phyloP scores from a whole-genome alignment of 2,113 vertebrate species.

The Ophthalmolycus amberensis region DNA sequence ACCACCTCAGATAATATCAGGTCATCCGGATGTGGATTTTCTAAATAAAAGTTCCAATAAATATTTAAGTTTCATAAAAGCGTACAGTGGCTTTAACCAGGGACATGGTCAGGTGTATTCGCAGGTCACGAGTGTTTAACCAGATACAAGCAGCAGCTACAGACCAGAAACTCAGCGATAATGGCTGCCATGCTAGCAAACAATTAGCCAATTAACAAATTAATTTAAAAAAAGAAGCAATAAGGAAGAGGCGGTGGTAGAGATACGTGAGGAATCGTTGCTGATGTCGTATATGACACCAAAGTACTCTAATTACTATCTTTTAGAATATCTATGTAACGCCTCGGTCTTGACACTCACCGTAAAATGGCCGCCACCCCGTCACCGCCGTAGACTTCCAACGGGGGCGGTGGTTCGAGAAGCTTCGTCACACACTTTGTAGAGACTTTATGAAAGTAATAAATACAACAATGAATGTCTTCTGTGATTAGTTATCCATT shows the following conservation, averaged over 20 bases:
- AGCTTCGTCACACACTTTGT: neutral
- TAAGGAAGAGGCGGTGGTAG: neutral
- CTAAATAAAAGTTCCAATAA: neutral
- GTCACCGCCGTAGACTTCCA: neutral
- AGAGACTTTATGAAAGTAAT: neutral
- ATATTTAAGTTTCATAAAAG: too few species aligned
- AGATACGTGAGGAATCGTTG: too few species aligned
- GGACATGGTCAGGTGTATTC: too few species aligned
- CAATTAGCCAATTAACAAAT: neutral
- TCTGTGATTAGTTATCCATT: neutral
- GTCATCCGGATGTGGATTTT: too few species aligned
- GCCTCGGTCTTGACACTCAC: neutral
- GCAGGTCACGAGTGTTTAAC: too few species aligned
- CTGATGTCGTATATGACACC: neutral
- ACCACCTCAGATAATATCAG: too few species aligned
- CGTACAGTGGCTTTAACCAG: too few species aligned
- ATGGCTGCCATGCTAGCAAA: neutral
- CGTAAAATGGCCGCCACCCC: neutral
- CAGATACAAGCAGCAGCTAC: too few species aligned
- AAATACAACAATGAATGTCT: neutral
- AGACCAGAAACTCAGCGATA: too few species aligned
- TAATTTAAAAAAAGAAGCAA: neutral
- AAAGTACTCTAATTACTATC: neutral
- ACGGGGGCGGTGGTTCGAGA: too few species aligned
- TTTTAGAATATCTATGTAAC: neutral